A percentile compares a stretch with the other conserved stretches of the same genome.
Evolutionary conservation across 1,140 invertebrate species (phyloP).

Genomic region (Drosophila dunni): DNA sequence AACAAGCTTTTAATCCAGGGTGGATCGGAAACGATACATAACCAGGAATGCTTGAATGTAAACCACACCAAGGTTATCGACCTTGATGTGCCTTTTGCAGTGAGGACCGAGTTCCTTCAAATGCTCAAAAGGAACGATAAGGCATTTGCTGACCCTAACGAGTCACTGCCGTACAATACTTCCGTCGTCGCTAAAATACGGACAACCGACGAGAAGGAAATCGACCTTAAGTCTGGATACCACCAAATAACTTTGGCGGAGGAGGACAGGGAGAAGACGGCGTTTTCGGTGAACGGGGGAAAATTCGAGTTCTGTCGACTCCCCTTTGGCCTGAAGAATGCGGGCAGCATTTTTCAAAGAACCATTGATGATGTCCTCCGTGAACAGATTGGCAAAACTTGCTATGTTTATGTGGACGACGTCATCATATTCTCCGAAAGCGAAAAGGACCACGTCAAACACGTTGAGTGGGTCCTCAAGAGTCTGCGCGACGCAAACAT

Average conservation of each 20-base stretch:
- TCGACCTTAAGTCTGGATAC: too few species aligned
- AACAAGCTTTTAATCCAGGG: too few species aligned
- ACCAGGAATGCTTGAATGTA: background rate
- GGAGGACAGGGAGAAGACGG: too few species aligned
- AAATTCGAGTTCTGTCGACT: too few species aligned
- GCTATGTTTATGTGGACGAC: too few species aligned
- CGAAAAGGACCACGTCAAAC: background rate
- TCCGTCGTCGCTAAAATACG: conserved; percentile 5
- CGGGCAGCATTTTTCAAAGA: background rate
- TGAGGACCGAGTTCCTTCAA: background rate
- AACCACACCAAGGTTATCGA: background rate
- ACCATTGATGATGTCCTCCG: too few species aligned
- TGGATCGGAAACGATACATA: background rate
- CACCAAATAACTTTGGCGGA: too few species aligned
- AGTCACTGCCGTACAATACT: conserved; percentile 5
- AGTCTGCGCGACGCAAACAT: background rate
- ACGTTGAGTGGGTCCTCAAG: background rate
- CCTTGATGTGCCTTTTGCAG: background rate
- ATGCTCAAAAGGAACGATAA: conserved; percentile 8
- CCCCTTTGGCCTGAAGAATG: too few species aligned
- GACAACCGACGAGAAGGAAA: background rate
- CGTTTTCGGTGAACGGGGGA: too few species aligned
- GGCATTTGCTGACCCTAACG: conserved; percentile 7
- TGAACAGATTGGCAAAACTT: too few species aligned
- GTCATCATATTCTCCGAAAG: too few species aligned